These are phyloP conservation scores for Typhlichthys subterraneus DNA, from an alignment of 2,797 vertebrate species.

Conservation along the genomic window DNA sequence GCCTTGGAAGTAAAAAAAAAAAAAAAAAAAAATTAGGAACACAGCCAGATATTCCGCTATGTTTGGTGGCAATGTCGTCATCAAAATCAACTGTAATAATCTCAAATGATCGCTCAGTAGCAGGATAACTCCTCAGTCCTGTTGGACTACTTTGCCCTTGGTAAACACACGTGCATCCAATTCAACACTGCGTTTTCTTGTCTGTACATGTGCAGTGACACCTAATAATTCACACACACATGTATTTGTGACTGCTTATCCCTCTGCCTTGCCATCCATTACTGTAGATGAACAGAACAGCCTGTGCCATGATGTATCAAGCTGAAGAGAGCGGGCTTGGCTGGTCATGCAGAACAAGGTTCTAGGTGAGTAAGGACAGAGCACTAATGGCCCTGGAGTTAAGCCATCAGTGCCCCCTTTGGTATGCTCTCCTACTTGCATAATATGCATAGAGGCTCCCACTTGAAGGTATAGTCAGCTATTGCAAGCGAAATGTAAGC, in stretches of 20 bases:
- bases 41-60: slow-evolving; percentile 58
- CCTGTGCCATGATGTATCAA: slow-evolving; percentile 29
- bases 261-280: slow-evolving; percentile 24
- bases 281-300: slow-evolving; percentile 40
- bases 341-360: slow-evolving; percentile 31
- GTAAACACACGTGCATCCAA: no score
- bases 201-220: not conserved
- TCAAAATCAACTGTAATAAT: slow-evolving; percentile 40
- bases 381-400: slow-evolving; percentile 16
- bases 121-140: slow-evolving; percentile 28
- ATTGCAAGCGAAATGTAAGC: no score
- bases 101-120: slow-evolving; percentile 33
- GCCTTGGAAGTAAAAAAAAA: slow-evolving; percentile 13
- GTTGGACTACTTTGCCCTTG: not conserved
- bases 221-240: not conserved
- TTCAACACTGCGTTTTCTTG: no score
- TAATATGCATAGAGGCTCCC: no score
- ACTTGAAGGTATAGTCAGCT: no score
- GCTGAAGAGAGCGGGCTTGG: slow-evolving; percentile 34
- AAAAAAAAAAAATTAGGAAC: slow-evolving; percentile 42
- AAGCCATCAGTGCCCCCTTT: slow-evolving; percentile 18
- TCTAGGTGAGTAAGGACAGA: slow-evolving; percentile 14
- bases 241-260: slow-evolving; percentile 36
- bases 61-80: slow-evolving; percentile 53
- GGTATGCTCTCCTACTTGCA: no score